Conservation (phyloP, 2,888 invertebrate species). For the Chalcis sispes region DNA sequence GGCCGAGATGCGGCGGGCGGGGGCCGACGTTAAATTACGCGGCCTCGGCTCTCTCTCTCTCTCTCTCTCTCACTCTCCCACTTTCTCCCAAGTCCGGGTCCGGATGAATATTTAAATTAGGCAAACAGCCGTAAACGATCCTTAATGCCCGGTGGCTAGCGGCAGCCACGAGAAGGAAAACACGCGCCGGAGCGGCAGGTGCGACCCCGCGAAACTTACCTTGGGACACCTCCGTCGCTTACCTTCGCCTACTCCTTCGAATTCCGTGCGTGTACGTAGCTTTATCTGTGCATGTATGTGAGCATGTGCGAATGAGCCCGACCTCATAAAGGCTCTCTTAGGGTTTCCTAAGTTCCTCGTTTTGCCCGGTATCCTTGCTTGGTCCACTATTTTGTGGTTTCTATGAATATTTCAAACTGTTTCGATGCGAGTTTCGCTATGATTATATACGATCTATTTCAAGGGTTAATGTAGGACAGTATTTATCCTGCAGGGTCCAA, state of each 20-base stretch:
- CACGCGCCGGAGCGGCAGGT: slow-evolving; percentile 39
- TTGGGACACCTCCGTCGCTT: slow-evolving; percentile 11
- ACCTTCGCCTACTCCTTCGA: background rate
- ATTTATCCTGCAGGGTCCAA: background rate
- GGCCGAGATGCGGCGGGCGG: slow-evolving; percentile 23
- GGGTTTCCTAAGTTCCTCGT: background rate
- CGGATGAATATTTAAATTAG: slow-evolving; percentile 67
- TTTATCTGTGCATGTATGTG: slow-evolving; percentile 28
- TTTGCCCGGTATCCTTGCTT: no score
- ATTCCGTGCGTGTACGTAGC: slow-evolving; percentile 8
- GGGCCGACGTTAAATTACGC: slow-evolving; percentile 40
- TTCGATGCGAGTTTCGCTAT: slow-evolving; percentile 23
- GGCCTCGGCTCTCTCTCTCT: no score
- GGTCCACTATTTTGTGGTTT: slow-evolving; percentile 21
- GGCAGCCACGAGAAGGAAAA: slow-evolving; percentile 12
- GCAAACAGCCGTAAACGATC: slow-evolving; percentile 63
- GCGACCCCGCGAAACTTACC: slow-evolving; percentile 41
- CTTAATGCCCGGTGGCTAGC: slow-evolving; percentile 60
- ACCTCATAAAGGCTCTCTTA: no score
- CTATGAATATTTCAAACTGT: slow-evolving; percentile 32
- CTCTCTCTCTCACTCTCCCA: no score
- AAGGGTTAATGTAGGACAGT: slow-evolving; percentile 10
- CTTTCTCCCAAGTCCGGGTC: no score
- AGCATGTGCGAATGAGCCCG: background rate
- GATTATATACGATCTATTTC: slow-evolving; percentile 32